Evolutionary conservation across 2,888 invertebrate species (phyloP).

Genomic region (Piscicola geometra): DNA sequence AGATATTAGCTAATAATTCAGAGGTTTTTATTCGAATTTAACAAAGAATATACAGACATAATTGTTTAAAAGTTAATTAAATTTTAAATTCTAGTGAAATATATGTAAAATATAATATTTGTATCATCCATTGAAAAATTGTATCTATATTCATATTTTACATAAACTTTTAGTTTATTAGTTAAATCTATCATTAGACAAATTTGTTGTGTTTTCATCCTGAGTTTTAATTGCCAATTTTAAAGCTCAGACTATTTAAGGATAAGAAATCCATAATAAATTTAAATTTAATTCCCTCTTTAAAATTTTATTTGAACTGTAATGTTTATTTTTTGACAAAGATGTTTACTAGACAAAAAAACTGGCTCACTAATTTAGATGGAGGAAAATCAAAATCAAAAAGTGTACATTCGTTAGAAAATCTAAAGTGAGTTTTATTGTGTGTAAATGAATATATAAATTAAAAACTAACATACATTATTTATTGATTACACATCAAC

Average conservation of each 20-base stretch:
- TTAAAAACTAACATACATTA: not conserved
- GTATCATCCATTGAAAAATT: too few species aligned
- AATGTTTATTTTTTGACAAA: not conserved
- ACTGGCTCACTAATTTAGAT: conserved; percentile 1
- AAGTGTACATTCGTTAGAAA: conserved; percentile 13
- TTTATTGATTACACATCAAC: not conserved
- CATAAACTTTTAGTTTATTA: not conserved
- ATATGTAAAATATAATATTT: too few species aligned
- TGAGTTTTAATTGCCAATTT: not conserved
- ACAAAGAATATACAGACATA: too few species aligned
- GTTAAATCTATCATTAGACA: not conserved
- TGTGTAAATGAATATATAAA: not conserved
- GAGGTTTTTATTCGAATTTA: too few species aligned
- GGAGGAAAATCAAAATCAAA: conserved; percentile 12
- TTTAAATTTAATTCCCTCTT: not conserved
- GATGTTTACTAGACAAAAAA: conserved; percentile 12
- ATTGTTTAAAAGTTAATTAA: too few species aligned
- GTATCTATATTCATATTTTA: not conserved
- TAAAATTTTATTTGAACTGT: not conserved
- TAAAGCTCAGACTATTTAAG: not conserved
- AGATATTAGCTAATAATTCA: too few species aligned
- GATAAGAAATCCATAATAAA: not conserved
- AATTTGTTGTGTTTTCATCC: not conserved
- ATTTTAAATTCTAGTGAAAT: too few species aligned
- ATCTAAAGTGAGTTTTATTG: not conserved